These are phyloP conservation scores for Gobio gobio DNA, from an alignment of 2,113 vertebrate species.

Conservation along the genomic window DNA sequence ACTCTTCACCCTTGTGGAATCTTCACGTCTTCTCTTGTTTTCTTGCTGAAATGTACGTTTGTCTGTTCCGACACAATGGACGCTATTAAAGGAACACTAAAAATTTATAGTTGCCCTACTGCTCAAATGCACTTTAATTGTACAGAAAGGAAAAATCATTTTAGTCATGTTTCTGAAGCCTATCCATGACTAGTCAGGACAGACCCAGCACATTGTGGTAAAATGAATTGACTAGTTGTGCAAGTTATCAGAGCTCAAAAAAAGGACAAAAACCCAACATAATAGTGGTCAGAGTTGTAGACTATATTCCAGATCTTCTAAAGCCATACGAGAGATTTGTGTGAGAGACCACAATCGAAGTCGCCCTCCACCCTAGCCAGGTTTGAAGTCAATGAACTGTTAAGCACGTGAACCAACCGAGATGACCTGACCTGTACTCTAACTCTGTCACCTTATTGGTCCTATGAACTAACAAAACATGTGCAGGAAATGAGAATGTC, in stretches of 20 bases:
- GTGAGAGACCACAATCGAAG: neutral
- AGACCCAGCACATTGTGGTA: neutral
- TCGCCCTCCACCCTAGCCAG: neutral
- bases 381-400: neutral
- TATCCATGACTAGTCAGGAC: neutral
- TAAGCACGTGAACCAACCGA: neutral
- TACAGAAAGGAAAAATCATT: too few relatives aligned
- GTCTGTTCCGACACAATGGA: neutral
- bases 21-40: neutral
- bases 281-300: neutral
- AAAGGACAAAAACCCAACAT: neutral
- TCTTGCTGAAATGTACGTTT: neutral
- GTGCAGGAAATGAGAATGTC: conserved; percentile 60
- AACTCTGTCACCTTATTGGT: conserved; percentile 31
- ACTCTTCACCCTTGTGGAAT: neutral
- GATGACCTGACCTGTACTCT: conserved; percentile 31
- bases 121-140: too few relatives aligned
- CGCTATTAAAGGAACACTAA: neutral
- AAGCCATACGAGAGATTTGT: neutral
- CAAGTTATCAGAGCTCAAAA: neutral
- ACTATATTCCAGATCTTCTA: neutral
- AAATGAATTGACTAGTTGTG: neutral
- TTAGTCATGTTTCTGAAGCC: neutral
- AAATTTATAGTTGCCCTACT: too few relatives aligned
- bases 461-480: conserved; percentile 48